phyloP scores from a whole-genome alignment of 2,888 invertebrate species.

The Apodemia duryi region DNA sequence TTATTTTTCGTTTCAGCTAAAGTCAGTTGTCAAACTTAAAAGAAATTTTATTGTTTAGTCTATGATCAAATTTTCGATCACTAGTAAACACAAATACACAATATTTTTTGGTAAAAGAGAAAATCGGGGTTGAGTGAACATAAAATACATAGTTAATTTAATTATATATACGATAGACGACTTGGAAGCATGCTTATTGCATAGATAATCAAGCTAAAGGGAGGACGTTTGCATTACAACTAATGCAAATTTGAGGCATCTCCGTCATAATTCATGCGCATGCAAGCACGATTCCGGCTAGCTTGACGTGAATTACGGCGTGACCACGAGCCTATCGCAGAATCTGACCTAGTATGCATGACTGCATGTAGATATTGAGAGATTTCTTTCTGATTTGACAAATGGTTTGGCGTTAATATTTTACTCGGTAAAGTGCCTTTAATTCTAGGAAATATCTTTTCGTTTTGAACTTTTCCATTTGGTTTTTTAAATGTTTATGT shows the following conservation, averaged over 20 bases:
- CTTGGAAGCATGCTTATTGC: neutral
- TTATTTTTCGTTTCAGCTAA: too few species aligned
- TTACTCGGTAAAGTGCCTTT: neutral
- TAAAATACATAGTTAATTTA: too few species aligned
- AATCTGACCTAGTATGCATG: slow-evolving; percentile 38
- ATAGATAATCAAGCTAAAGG: slow-evolving; percentile 4
- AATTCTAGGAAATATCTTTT: too few species aligned
- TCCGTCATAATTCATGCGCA: slow-evolving; percentile 45
- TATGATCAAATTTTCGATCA: too few species aligned
- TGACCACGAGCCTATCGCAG: slow-evolving; percentile 36
- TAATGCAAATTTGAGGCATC: slow-evolving; percentile 41
- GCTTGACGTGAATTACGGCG: slow-evolving; percentile 50
- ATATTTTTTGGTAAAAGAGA: too few species aligned
- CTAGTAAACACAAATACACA: too few species aligned
- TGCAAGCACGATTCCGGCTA: slow-evolving; percentile 39
- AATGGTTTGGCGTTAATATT: slow-evolving; percentile 30
- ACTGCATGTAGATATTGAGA: slow-evolving; percentile 40
- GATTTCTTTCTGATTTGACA: slow-evolving; percentile 37
- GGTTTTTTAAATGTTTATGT: too few species aligned
- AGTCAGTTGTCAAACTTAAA: too few species aligned
- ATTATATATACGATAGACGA: too few species aligned
- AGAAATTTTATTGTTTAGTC: too few species aligned
- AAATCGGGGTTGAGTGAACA: too few species aligned
- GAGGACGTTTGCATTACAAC: slow-evolving; percentile 15
- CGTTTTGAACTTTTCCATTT: too few species aligned